Conservation (phyloP, 2,113 vertebrate genomes). For the Chelonoidis abingdonii region DNA sequence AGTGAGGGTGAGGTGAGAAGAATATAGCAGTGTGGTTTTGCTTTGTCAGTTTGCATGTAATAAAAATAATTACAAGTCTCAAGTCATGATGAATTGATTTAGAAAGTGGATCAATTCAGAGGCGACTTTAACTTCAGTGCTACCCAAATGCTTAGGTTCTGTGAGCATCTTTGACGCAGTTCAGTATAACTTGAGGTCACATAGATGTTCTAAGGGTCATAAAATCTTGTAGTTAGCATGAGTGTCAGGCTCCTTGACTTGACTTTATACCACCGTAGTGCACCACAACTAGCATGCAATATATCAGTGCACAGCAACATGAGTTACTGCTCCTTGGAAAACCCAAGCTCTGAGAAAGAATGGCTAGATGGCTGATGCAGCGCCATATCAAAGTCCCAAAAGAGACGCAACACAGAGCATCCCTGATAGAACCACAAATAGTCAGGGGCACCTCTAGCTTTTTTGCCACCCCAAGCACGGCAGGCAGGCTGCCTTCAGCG, state of each 20-base stretch:
- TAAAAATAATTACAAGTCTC: not conserved
- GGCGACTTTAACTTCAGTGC: not conserved
- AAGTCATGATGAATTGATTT: slow-evolving; percentile 36
- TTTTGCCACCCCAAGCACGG: no score
- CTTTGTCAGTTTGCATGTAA: not conserved
- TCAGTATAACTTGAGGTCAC: not conserved
- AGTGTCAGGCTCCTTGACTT: not conserved
- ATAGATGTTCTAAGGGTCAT: not conserved
- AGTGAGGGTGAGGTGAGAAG: not conserved
- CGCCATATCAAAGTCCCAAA: not conserved
- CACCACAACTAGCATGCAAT: rapidly evolving
- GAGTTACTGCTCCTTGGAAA: not conserved
- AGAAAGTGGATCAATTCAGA: slow-evolving; percentile 50
- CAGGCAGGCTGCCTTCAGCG: no score
- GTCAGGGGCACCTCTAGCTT: no score
- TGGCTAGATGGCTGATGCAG: not conserved
- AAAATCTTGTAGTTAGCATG: not conserved
- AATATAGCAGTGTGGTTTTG: not conserved
- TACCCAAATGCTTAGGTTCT: not conserved
- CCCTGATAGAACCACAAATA: not conserved
- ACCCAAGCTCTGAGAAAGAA: not conserved
- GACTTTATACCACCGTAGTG: not conserved
- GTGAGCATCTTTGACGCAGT: slow-evolving; percentile 6
- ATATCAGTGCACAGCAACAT: not conserved
- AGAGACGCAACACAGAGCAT: not conserved